Base-by-base conservation (phyloP, 2,888 invertebrate genomes). In the Ormyrus labotus region DNA sequence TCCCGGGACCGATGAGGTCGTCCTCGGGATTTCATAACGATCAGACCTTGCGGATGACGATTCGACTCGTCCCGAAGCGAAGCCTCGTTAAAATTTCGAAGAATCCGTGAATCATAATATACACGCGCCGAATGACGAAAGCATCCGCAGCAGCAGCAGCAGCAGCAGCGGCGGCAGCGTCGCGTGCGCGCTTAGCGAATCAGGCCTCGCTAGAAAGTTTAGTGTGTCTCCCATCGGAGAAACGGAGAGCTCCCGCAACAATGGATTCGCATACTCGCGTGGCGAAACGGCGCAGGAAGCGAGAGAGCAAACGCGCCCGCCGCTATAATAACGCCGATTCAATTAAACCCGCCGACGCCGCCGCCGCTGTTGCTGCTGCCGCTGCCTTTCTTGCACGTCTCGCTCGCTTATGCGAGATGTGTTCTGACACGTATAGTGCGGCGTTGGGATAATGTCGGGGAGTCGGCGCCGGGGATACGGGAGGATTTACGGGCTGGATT, bases 151-250 rank as follows among this genome's bases (percentile, higher is more conserved):
- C 34, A 4, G 34, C 34, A 4, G 19, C 60, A 6, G 6, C 19
- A 64, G 64, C 47, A 19, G 19, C 34, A 2, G 34, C 34, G 2
- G 19, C 60, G 6, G 6, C 19, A 64, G 64, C 48, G 34, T 34
- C n/a, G 48, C 48, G 5, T 5, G 10, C 4, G 19, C 34, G 72
- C 10, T 34, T 34, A 1, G 45, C 51, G 65, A 71, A 64, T 68
- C 51, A 68, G 68, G 68, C 68, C 53, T 61, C 57, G 53, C 45
- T 78, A 78, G 78, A 78, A 78, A 78, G 78, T 73, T 73, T 64
- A 55, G 10, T 34, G 4, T 34, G 48, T 55, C 53, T 53, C 53
- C 45, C 11, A 53, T 55, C 34, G 57, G 73, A 53, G 70, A 70
- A 63, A 65, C 50, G 58, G 47, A 13, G 13, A 61, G 7, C 45